Percentiles rank a stretch among this genome's conserved stretches.
phyloP scores from a whole-genome alignment of 2,797 vertebrate species.

The Manis crassicaudata region DNA sequence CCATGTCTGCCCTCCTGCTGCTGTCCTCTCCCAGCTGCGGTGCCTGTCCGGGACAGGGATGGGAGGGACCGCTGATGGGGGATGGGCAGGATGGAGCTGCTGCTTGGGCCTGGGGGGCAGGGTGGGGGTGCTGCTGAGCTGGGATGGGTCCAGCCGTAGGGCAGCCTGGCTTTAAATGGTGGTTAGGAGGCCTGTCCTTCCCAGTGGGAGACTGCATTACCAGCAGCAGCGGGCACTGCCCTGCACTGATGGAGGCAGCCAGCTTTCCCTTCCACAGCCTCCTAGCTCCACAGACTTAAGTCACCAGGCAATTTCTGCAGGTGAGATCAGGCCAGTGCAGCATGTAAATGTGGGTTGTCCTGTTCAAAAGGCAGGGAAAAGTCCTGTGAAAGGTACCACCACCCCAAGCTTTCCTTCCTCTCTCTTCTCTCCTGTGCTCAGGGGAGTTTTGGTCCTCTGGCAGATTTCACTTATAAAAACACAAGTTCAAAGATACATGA shows the following conservation, averaged over 20 bases:
- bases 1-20: too few relatives aligned
- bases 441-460: background rate
- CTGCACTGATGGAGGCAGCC: background rate
- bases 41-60: too few relatives aligned
- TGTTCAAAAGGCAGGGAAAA: too few relatives aligned
- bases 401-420: background rate
- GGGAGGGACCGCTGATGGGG: too few relatives aligned
- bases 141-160: too few relatives aligned
- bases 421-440: background rate
- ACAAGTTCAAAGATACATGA: background rate
- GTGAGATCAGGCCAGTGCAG: background rate
- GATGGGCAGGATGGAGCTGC: too few relatives aligned
- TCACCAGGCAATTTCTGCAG: background rate
- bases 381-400: background rate
- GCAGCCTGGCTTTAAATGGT: too few relatives aligned
- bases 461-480: background rate
- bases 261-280: background rate
- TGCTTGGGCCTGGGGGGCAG: too few relatives aligned
- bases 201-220: background rate
- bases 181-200: too few relatives aligned
- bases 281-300: background rate
- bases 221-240: accelerated
- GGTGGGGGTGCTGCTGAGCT: too few relatives aligned
- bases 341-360: background rate
- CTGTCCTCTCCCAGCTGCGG: too few relatives aligned